Evolutionary conservation across 2,113 vertebrate species (phyloP).

Genomic region (Cromileptes altivelis): DNA sequence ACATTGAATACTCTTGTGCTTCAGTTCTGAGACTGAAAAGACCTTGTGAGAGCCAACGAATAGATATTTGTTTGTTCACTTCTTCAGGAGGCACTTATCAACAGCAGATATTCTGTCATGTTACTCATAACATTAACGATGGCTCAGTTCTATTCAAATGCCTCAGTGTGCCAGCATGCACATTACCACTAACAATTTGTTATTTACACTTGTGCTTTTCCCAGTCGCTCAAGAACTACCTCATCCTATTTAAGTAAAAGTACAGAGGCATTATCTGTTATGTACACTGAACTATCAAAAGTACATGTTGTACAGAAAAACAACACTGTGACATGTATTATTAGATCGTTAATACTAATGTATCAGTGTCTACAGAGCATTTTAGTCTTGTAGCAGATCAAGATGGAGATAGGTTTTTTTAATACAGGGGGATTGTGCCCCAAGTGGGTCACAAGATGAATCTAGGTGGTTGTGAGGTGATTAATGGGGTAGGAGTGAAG

Average conservation of each 20-base stretch:
- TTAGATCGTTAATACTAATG: no score
- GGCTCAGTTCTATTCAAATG: neutral
- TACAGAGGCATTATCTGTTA: neutral
- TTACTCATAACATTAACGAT: neutral
- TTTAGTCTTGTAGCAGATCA: neutral
- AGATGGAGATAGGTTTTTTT: neutral
- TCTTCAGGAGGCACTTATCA: conserved; percentile 11
- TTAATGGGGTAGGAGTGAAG: neutral
- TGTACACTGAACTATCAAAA: neutral
- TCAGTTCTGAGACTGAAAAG: neutral
- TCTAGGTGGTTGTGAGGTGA: neutral
- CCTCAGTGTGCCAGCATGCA: neutral
- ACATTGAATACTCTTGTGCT: neutral
- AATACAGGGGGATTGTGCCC: neutral
- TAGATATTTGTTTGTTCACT: conserved; percentile 32
- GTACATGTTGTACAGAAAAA: neutral
- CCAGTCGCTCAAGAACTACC: neutral
- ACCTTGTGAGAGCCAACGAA: conserved; percentile 7
- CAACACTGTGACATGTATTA: neutral
- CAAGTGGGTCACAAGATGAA: neutral
- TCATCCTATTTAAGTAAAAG: neutral
- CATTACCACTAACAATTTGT: neutral
- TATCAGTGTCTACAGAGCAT: neutral
- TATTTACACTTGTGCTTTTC: conserved; percentile 4
- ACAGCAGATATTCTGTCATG: neutral